Evolutionary conservation across 2,888 invertebrate species (phyloP).

Genomic region (Ametastegia equiseti): DNA sequence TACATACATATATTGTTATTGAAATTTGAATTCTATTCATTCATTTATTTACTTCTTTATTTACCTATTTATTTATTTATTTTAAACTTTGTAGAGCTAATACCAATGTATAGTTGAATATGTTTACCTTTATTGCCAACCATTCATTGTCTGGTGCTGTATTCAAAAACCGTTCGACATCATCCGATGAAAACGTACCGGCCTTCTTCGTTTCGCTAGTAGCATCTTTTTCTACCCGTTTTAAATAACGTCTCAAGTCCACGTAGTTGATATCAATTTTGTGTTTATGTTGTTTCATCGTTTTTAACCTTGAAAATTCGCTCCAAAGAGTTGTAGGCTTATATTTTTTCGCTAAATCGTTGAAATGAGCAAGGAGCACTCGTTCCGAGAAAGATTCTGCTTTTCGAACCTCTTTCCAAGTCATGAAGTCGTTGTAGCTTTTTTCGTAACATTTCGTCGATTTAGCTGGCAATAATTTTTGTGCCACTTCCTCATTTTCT

Average conservation of each 20-base stretch:
- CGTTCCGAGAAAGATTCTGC: background rate
- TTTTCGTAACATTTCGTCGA: background rate
- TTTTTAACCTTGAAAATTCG: background rate
- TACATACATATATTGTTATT: too few species aligned
- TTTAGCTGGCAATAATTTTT: background rate
- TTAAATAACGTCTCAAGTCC: background rate
- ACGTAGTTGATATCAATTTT: background rate
- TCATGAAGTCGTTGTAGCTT: background rate
- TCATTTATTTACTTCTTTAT: background rate
- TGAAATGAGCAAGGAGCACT: background rate
- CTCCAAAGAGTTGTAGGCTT: conserved; percentile 7
- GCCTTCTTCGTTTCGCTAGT: background rate
- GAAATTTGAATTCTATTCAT: too few species aligned
- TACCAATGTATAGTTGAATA: background rate
- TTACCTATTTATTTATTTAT: background rate
- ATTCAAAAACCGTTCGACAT: conserved; percentile 10
- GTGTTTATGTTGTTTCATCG: background rate
- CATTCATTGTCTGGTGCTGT: conserved; percentile 9
- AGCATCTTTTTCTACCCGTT: background rate
- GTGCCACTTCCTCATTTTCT: background rate
- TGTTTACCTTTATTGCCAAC: conserved; percentile 4
- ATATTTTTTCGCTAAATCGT: background rate
- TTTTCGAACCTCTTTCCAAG: background rate
- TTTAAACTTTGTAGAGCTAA: too few species aligned
- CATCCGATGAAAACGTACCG: background rate